phyloP scores from a whole-genome alignment of 2,113 vertebrate species.

The Rousettus leschenaultii region DNA sequence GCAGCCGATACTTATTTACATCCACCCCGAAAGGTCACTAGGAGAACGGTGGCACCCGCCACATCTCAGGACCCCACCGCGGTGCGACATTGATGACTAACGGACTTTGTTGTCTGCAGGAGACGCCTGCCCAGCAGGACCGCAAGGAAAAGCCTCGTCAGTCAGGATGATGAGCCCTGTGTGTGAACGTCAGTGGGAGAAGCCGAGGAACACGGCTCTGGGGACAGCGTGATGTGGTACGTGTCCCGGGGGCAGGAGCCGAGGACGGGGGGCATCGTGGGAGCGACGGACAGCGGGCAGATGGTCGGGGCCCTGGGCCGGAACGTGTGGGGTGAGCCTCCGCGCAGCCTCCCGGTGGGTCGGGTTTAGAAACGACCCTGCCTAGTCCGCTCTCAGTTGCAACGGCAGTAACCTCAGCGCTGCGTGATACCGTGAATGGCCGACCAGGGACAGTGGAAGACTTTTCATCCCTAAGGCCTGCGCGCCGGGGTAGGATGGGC shows the following conservation, averaged over 20 bases:
- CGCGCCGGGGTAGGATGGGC: not conserved
- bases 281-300: rapidly evolving
- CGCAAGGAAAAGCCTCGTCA: not conserved
- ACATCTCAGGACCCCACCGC: not conserved
- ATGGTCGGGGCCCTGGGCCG: rapidly evolving
- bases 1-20: too few relatives aligned
- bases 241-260: rapidly evolving
- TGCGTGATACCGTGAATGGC: rapidly evolving
- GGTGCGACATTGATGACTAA: not conserved
- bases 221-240: rapidly evolving
- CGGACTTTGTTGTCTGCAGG: not conserved
- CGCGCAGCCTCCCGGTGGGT: not conserved
- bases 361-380: not conserved
- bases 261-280: rapidly evolving
- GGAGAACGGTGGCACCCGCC: not conserved
- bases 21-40: not conserved
- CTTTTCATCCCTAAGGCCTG: rapidly evolving
- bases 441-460: rapidly evolving
- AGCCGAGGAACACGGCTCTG: rapidly evolving
- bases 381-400: too few relatives aligned
- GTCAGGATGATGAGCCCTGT: not conserved
- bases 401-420: not conserved
- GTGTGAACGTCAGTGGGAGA: rapidly evolving
- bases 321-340: rapidly evolving
- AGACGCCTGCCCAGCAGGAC: not conserved